These are phyloP conservation scores for Paraescarpia echinospica DNA, from an alignment of 1,140 invertebrate species.

Conservation along the genomic window DNA sequence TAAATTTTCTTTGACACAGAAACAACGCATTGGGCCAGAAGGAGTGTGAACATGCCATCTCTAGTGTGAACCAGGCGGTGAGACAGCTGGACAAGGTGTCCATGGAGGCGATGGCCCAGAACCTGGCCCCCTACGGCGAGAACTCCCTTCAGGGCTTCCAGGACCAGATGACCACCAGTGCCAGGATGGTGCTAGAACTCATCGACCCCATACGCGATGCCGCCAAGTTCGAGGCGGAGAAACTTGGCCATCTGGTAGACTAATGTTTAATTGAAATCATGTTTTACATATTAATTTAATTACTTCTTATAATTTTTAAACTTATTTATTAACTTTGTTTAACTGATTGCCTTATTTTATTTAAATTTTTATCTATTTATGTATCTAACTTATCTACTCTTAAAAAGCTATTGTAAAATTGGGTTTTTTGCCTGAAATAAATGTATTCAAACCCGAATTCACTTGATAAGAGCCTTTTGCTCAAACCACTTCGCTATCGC, in stretches of 20 bases:
- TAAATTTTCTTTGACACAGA: constrained; percentile 56
- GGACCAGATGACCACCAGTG: constrained; percentile 71
- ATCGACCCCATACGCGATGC: constrained; percentile 79
- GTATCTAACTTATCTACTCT: no score
- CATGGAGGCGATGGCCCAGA: constrained; percentile 83
- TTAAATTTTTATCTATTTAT: no score
- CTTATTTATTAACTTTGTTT: no score
- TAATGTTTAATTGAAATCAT: no score
- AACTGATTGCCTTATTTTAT: no score
- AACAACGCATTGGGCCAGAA: constrained; percentile 94
- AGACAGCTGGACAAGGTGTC: constrained; percentile 73
- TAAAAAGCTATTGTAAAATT: no score
- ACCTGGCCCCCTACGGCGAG: constrained; percentile 69
- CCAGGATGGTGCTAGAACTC: constrained; percentile 62
- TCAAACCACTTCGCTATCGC: no score
- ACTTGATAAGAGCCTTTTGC: no score
- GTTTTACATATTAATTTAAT: no score
- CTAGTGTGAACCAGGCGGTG: constrained; percentile 72
- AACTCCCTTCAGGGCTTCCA: constrained; percentile 76
- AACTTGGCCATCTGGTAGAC: constrained; percentile 79
- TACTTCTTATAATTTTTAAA: no score
- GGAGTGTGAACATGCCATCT: constrained; percentile 85
- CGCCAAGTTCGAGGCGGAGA: constrained; percentile 88
- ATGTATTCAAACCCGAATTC: no score
- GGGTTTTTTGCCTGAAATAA: no score